These are phyloP conservation scores for Dermolepida albohirtum DNA, from an alignment of 2,888 invertebrate genomes.

Conservation along the genomic window DNA sequence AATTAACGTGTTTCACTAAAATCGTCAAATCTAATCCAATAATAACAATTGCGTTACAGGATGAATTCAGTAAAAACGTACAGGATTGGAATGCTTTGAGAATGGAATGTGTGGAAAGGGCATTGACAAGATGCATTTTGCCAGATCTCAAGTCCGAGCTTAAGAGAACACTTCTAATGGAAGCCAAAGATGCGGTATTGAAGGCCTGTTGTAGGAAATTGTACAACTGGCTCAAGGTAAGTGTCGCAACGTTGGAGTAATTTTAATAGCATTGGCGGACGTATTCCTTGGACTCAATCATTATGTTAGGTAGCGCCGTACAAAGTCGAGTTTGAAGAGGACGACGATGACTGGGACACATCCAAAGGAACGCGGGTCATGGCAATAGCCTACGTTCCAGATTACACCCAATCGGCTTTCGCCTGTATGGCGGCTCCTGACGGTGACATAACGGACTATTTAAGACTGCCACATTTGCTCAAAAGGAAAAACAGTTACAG, in stretches of 20 bases:
- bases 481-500: conserved; percentile 82
- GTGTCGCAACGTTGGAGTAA: not conserved
- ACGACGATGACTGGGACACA: conserved; percentile 93
- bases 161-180: conserved; percentile 80
- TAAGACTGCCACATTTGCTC: conserved; percentile 87
- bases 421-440: conserved; percentile 88
- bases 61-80: conserved; percentile 93
- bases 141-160: conserved; percentile 92
- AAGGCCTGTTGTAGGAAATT: conserved; percentile 85
- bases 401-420: conserved; percentile 87
- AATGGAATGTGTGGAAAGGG: conserved; percentile 87
- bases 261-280: too few species aligned
- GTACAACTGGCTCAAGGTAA: conserved; percentile 87
- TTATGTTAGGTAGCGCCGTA: conserved; percentile 75
- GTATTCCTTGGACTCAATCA: too few species aligned
- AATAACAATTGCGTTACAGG: conserved; percentile 67
- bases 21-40: too few species aligned
- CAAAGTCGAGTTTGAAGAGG: conserved; percentile 80
- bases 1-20: too few species aligned
- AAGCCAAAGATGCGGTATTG: conserved; percentile 88
- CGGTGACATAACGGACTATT: conserved; percentile 92
- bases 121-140: conserved; percentile 87
- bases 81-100: conserved; percentile 96
- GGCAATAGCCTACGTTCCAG: conserved; percentile 89
- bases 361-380: conserved; percentile 86